Evolutionary conservation across 2,113 vertebrate genomes (phyloP), one percentile per base, ranked within the genome.

Genomic region (Rhodinocichla rosea): DNA sequence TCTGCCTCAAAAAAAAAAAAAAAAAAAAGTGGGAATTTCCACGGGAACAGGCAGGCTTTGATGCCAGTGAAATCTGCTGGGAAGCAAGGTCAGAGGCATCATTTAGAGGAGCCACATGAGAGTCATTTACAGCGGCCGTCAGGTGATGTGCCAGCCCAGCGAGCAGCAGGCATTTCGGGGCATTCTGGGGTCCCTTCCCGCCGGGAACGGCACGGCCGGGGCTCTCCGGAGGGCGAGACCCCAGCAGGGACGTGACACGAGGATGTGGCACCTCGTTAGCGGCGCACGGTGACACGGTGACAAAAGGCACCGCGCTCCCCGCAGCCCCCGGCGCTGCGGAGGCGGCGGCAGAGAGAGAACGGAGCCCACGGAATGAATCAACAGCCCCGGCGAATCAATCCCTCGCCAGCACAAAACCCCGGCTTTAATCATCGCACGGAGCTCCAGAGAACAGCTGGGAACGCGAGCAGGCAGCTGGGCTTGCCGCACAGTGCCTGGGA

Each of bases 41-140:
- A 21, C 9, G 37, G 79, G 67, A 60, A 83, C 60, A 33, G 73
- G 11, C 32, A 5, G 12, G 15, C 28, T 94, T 84, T 30, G 42
- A 23, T 7, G 2, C 1, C 62, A 32, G 24, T 0, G 69, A 93
- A 81, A 75, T 5, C 60, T 64, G 76, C 71, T 2, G 59, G 68
- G 71, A 87, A 49, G 18, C 71, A 94, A 93, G 90, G 90, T 94
- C 94, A 96, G 57, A 94, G 40, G 3, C 59, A 67, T 32, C 63
- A 6, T 68, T 92, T 50, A 74, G 82, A 57, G 20, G 39, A 89
- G 88, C 20, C 88, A 67, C 86, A 55, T 17, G 90, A 96, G 75
- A 92, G 89, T 71, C 68, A 63, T 60, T 49, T 47, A 8, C 3
- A 67, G 37, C 5, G 33, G 60, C 45, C 5, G 26, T 55, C 91